Evolutionary conservation across 2,113 vertebrate genomes (phyloP).

Genomic region (Lepus timidus): DNA sequence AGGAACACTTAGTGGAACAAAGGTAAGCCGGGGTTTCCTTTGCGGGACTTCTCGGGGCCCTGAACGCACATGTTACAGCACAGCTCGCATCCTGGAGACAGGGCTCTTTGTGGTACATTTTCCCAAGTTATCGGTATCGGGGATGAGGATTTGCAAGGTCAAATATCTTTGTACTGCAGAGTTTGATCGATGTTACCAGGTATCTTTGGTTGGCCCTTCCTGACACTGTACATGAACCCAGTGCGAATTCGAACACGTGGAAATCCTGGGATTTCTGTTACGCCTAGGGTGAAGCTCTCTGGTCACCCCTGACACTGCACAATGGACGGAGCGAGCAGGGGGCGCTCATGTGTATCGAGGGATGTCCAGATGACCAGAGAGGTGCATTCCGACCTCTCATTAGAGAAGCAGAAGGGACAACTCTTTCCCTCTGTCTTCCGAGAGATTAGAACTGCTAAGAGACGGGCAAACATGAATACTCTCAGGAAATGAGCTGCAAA

Average conservation of each 20-base stretch:
- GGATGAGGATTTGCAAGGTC: neutral
- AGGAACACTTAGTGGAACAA: neutral
- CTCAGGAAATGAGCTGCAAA: neutral
- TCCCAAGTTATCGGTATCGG: neutral
- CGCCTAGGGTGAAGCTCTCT: neutral
- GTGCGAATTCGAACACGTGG: neutral
- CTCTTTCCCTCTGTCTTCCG: neutral
- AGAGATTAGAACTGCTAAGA: neutral
- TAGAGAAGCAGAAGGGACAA: constrained; percentile 16
- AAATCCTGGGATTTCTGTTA: neutral
- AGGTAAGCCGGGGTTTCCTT: neutral
- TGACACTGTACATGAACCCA: neutral
- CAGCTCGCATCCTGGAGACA: neutral
- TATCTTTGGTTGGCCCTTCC: neutral
- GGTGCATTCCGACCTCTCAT: neutral
- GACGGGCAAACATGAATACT: neutral
- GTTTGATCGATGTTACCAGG: neutral
- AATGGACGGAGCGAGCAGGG: neutral
- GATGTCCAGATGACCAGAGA: neutral
- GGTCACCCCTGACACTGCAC: neutral
- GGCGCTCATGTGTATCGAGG: neutral
- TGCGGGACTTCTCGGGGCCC: neutral
- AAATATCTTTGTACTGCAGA: neutral
- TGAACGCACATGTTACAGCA: neutral
- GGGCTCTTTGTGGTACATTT: neutral